Conservation (phyloP, 1,140 invertebrate species). For the Lepeophtheirus salmonis region DNA sequence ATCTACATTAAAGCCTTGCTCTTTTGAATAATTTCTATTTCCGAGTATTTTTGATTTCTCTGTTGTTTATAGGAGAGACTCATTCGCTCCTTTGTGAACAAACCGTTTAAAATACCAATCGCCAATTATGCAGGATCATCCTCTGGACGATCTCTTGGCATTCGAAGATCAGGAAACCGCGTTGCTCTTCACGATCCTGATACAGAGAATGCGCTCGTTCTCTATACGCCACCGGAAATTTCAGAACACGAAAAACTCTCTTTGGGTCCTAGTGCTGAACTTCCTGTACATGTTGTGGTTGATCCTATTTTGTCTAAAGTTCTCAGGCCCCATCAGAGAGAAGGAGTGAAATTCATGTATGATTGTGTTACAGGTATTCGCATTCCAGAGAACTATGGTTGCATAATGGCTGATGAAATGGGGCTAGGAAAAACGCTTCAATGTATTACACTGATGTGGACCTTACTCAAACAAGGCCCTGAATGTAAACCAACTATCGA, state of each 20-base stretch:
- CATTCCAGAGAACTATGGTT: slow-evolving; percentile 71
- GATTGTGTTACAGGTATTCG: slow-evolving; percentile 88
- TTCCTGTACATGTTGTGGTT: slow-evolving; percentile 73
- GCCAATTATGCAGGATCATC: slow-evolving; percentile 54
- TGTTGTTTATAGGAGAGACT: slow-evolving; percentile 47
- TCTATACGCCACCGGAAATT: slow-evolving; percentile 63
- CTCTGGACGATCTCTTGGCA: slow-evolving; percentile 46
- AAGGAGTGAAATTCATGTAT: slow-evolving; percentile 99
- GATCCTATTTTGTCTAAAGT: slow-evolving; percentile 78
- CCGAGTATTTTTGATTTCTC: too few species aligned
- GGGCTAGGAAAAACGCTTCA: slow-evolving; percentile 90
- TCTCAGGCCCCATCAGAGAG: slow-evolving; percentile 88
- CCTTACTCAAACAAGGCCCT: slow-evolving; percentile 64
- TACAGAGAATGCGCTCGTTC: slow-evolving; percentile 74
- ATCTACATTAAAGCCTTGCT: too few species aligned
- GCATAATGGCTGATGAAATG: slow-evolving; percentile 99
- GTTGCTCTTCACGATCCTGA: slow-evolving; percentile 76
- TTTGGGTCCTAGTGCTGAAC: slow-evolving; percentile 30
- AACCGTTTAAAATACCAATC: slow-evolving; percentile 85
- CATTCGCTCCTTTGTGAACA: slow-evolving; percentile 60
- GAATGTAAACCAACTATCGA: slow-evolving; percentile 30
- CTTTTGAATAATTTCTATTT: too few species aligned
- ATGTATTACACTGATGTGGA: slow-evolving; percentile 93
- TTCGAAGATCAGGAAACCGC: slow-evolving; percentile 44
- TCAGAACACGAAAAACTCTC: slow-evolving; percentile 53